phyloP scores from a whole-genome alignment of 2,888 invertebrate genomes.

The Drosophila conformis region DNA sequence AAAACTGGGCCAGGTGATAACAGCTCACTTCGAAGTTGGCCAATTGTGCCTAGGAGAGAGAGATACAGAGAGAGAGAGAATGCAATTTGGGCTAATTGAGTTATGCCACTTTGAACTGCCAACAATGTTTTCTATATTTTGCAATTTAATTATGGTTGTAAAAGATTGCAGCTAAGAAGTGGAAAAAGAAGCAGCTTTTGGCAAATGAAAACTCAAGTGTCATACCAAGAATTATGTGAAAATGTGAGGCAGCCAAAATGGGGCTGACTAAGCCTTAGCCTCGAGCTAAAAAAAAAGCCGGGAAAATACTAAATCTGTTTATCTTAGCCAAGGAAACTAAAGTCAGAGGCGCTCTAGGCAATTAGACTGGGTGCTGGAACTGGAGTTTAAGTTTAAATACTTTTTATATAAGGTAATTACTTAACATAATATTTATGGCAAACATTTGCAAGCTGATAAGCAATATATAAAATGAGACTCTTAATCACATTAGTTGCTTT shows the following conservation, averaged over 20 bases:
- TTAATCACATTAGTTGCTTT: neutral
- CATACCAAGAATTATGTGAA: neutral
- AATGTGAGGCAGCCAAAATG: neutral
- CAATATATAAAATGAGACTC: neutral
- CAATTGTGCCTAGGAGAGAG: neutral
- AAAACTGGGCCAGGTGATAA: conserved; percentile 43
- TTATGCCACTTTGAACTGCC: neutral
- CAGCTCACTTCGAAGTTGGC: neutral
- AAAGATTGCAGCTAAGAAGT: neutral
- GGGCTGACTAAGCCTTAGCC: neutral
- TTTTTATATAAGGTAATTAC: neutral
- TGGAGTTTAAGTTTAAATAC: neutral
- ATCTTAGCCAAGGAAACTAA: neutral
- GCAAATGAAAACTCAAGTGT: neutral
- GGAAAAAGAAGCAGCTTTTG: neutral
- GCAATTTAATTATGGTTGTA: conserved; percentile 12
- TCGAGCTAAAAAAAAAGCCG: neutral
- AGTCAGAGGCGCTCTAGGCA: neutral
- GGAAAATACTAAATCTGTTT: neutral
- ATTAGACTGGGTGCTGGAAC: neutral
- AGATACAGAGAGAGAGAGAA: neutral
- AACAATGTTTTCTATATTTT: neutral
- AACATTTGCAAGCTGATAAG: neutral
- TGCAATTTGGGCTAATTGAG: conserved; percentile 48
- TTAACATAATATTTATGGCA: neutral